These are phyloP conservation scores for Craniophora ligustri DNA, from an alignment of 2,888 invertebrate genomes.

Conservation along the genomic window DNA sequence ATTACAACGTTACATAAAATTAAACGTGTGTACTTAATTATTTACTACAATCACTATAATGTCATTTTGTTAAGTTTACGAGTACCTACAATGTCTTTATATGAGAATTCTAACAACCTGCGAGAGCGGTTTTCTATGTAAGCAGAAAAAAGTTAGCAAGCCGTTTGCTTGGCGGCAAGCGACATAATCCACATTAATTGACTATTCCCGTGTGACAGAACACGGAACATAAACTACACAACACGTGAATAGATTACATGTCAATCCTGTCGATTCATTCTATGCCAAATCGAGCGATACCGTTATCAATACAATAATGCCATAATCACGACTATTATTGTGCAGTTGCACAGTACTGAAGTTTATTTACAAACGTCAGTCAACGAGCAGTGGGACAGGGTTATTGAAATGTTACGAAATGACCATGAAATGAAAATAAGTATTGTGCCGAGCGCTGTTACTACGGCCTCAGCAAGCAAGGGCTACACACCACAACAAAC, in stretches of 20 bases:
- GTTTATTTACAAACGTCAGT: constrained; percentile 72
- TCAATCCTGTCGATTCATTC: constrained; percentile 29
- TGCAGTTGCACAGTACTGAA: constrained; percentile 50
- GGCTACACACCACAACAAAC: constrained; percentile 70
- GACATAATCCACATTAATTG: constrained; percentile 19
- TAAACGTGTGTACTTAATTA: too few species aligned
- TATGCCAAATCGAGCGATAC: constrained; percentile 46
- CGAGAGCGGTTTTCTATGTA: neutral
- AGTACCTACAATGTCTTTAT: constrained; percentile 2
- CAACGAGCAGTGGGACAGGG: constrained; percentile 63
- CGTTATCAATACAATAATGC: constrained; percentile 51
- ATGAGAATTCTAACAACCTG: constrained; percentile 18
- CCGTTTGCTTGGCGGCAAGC: constrained; percentile 6
- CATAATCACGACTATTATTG: constrained; percentile 59
- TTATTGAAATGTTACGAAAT: constrained; percentile 83
- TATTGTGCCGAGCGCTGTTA: constrained; percentile 73
- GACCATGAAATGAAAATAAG: constrained; percentile 84
- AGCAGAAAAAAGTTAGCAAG: neutral
- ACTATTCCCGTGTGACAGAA: constrained; percentile 40
- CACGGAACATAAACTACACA: constrained; percentile 17
- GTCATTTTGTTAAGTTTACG: too few species aligned
- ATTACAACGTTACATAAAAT: too few species aligned
- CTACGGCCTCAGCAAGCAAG: constrained; percentile 74
- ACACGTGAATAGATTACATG: constrained; percentile 27
- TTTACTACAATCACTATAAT: too few species aligned